Evolutionary conservation across 2,888 invertebrate genomes (phyloP).

Genomic region (Graphium colonna): DNA sequence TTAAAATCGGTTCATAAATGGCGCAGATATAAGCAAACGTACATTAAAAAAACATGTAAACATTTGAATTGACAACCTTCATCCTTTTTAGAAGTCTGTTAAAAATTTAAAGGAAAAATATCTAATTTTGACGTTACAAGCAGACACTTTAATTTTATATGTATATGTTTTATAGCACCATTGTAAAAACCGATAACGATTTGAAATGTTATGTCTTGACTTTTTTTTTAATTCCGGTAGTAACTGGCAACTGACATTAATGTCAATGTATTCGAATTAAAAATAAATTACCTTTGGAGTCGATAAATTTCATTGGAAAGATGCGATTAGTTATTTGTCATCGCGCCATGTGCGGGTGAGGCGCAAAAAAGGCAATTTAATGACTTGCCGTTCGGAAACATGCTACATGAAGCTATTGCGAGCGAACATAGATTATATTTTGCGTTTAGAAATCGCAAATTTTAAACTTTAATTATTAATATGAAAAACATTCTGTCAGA

Average conservation of each 20-base stretch:
- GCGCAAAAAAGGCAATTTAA: conserved; percentile 15
- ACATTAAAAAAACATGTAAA: no score
- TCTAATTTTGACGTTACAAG: no score
- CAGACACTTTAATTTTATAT: no score
- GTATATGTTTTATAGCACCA: no score
- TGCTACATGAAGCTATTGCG: conserved; percentile 8
- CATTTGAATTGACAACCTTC: no score
- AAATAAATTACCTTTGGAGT: conserved; percentile 5
- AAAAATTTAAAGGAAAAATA: no score
- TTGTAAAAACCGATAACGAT: no score
- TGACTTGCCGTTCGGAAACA: conserved; percentile 14
- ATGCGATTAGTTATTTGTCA: conserved; percentile 24
- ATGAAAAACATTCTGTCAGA: no score
- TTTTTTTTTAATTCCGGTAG: background rate
- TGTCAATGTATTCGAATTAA: background rate
- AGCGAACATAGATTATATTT: background rate
- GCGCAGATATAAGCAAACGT: no score
- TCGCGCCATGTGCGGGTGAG: conserved; percentile 20
- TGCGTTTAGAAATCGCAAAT: background rate
- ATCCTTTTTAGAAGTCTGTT: no score
- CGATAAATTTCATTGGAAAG: conserved; percentile 18
- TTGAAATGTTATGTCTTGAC: background rate
- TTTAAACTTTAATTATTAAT: no score
- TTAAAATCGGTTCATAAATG: no score
- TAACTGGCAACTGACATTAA: background rate